Evolutionary conservation across 2,888 invertebrate species (phyloP).

Genomic region (Melinopterus prodromus): DNA sequence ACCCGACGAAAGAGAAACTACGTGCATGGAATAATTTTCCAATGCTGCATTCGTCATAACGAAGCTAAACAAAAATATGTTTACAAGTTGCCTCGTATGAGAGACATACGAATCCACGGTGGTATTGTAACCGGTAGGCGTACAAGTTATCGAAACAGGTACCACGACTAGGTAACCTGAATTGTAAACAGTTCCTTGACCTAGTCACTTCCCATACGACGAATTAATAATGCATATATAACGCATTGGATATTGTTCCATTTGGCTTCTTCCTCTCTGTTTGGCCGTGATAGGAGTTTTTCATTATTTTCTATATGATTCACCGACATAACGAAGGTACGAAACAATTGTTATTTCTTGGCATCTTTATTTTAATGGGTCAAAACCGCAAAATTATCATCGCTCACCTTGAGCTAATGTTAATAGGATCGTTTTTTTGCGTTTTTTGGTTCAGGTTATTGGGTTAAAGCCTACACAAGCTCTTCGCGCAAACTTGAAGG

Average conservation of each 20-base stretch:
- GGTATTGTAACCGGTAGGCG: too few species aligned
- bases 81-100: neutral
- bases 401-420: neutral
- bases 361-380: neutral
- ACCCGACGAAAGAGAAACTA: neutral
- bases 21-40: neutral
- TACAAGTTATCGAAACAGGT: neutral
- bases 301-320: neutral
- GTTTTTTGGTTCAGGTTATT: neutral
- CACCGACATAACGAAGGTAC: neutral
- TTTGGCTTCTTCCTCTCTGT: neutral
- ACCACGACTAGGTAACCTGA: constrained; percentile 19
- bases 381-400: neutral
- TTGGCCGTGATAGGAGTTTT: neutral
- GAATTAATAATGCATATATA: neutral
- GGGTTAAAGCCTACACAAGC: neutral
- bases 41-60: neutral
- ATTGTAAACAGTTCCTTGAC: constrained; percentile 21
- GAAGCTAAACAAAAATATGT: neutral
- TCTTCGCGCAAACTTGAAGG: neutral
- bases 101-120: neutral
- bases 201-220: neutral
- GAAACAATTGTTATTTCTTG: neutral
- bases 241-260: neutral
- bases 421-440: neutral